Base-by-base conservation (phyloP, 2,888 invertebrate species). In the Yponomeuta malinellus region DNA sequence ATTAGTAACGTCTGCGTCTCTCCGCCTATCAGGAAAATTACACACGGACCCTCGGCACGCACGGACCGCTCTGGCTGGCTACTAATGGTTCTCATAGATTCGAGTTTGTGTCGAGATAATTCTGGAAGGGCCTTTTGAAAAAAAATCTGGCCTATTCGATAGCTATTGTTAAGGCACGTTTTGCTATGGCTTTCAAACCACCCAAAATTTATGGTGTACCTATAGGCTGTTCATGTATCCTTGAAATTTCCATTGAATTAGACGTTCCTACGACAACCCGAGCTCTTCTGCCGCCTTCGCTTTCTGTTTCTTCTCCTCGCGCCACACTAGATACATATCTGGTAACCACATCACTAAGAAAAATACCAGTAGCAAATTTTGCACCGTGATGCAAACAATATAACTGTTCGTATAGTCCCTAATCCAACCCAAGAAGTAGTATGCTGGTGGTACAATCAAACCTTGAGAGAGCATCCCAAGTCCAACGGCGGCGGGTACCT, bases 401-500 rank as follows among this genome's bases (percentile, higher is more conserved):
- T 94, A 96, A 74, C 95, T 95, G 23, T 85, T 88, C 1, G 94
- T 94, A 71, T 89, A 93, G 78, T 96, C 96, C 76, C 95, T 93
- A 70, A 95, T 88, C 93, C 94, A 95, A 31, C 95, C 95, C 78
- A 90, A 79, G 86, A 93, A 84, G 74, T 95, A 95, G 1, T 95
- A 96, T 1, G 94, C 79, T 1, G 94, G 93, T 8, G 95, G 94
- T 0, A 95, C 94, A 52, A 95, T 90, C 2, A 95, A 79, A 3
- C 95, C 95, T 89, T 95, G 95, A 0, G 94, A 92, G 69, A 96
- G 90, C 96, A 96, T 96, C 74, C 95, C 95, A 2, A 96, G 87
- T 0, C 96, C 96, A 2, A 96, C 92, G 0, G 95, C 96, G 0
- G 95, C 94, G 0, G 96, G 94, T 0, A 96, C 94, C 73, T 93